Evolutionary conservation across 2,888 invertebrate genomes (phyloP), one percentile per base, ranked within the genome.

Genomic region (Ophion ventricosus): DNA sequence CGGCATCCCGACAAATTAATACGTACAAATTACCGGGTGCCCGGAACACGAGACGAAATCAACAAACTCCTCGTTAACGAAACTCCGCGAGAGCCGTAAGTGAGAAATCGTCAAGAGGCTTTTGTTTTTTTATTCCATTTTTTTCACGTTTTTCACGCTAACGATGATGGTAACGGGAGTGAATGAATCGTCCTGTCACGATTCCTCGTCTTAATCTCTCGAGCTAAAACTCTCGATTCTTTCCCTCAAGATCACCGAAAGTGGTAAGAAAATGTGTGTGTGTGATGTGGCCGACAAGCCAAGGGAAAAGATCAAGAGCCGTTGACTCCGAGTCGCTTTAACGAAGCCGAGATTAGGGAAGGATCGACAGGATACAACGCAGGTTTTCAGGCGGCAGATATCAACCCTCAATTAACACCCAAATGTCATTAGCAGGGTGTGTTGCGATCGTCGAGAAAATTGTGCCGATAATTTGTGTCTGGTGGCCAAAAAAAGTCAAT

Each of bases 301-400:
- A 66, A 54, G 67, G 59, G 79, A 26, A 23, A 20, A 40, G 88
- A 89, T 1, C 49, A 64, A 89, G 89, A 72, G 40, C 63, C 59
- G 88, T 91, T 90, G 82, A 87, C 85, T 88, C 84, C 49, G 87
- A 78, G 83, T 74, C 80, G 85, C 87, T 89, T 88, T 92, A 92
- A 92, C 91, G 92, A 92, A 92, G 91, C 90, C 87, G 86, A 92
- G 92, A 92, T 92, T 92, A 92, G 91, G 90, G 90, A 90, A 90
- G 54, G 70, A 69, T 74, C 78, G 67, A 79, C 63, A 49, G 63
- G 63, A 59, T 8, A 35, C 56, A 61, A 69, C 23, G 57, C 63
- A 63, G 69, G 85, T 87, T 84, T 76, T 80, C 85, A 87, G 87
- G 86, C 90, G 87, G 88, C 87, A 91, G 91, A 91, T 92, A 92